Evolutionary conservation across 2,888 invertebrate genomes (phyloP).

Genomic region (Philaethria dido): DNA sequence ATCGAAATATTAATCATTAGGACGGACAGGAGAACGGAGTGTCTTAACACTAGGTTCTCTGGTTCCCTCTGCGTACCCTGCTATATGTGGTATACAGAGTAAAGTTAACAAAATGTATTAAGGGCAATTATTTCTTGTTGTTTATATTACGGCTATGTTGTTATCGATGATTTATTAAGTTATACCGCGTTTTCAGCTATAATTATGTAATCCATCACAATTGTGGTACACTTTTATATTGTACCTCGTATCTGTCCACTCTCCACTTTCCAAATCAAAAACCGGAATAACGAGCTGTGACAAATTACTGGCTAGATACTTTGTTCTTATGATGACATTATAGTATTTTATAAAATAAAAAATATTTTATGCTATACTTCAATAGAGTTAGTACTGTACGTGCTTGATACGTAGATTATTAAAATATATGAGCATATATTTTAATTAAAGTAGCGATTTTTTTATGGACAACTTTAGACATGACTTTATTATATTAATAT

Average conservation of each 20-base stretch:
- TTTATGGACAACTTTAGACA: neutral
- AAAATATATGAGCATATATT: neutral
- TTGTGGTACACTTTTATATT: constrained; percentile 49
- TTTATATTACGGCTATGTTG: neutral
- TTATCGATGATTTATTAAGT: neutral
- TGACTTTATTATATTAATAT: neutral
- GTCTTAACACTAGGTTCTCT: no score
- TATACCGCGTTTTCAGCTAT: neutral
- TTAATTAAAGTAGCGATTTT: neutral
- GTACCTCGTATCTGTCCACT: constrained; percentile 57
- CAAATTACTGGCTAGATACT: constrained; percentile 37
- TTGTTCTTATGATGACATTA: constrained; percentile 4
- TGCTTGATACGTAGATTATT: neutral
- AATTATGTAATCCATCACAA: constrained; percentile 33
- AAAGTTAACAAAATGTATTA: neutral
- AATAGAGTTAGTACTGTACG: neutral
- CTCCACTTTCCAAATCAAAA: constrained; percentile 67
- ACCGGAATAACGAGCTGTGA: constrained; percentile 59
- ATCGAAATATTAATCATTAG: neutral
- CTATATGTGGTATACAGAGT: no score
- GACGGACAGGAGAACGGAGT: no score
- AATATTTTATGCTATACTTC: neutral
- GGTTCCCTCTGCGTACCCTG: no score
- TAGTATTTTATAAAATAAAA: neutral
- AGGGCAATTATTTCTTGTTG: neutral